Base-by-base conservation (phyloP, 2,888 invertebrate species). In the Doris montereyensis region DNA sequence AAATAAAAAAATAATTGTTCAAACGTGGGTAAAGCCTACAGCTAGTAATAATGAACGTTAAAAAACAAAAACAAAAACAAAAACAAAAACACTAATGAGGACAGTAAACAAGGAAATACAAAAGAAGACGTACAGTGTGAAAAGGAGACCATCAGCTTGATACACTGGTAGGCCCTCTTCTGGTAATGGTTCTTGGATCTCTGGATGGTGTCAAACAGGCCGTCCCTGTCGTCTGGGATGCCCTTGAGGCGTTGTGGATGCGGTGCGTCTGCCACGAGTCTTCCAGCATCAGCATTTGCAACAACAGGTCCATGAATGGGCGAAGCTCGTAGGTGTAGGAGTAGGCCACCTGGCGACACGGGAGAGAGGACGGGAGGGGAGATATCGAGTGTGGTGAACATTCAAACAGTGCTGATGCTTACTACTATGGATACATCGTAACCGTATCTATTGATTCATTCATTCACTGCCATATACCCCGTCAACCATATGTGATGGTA, bases 251-350 rank as follows among this genome's bases (percentile, higher is more conserved):
- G 90, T 97, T 97, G 89, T 96, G 96, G 89, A 98, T 95, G 86
- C 98, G 94, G 91, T 97, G 97, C 85, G 95, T 95, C 91, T 98
- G 98, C 98, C 98, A 98, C 30, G 96, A 96, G 92, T 98, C 98
- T 89, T 97, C 97, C 90, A 98, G 94, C 68, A 97, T 93, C 85
- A 98, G 92, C 92, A 98, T 94, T 81, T 96, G 95, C 60, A 96
- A 93, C 79, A 98, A 93, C 79, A 97, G 93, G 90, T 98, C 98
- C 62, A 97, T 95, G 91, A 97, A 97, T 84, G 97, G 96, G 70
- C 97, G 94, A 90, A 98, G 93, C 91, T 98, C 98, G 90, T 97
- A 97, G 85, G 97, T 97, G 92, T 97, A 98, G 1, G 97, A 96
- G 86, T 94, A 95, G 2, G 94, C 94, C 84, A 95, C 94, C 91